These are phyloP conservation scores for Plecturocebus donacophilus DNA, from an alignment of 2,113 vertebrate species.

Conservation along the genomic window DNA sequence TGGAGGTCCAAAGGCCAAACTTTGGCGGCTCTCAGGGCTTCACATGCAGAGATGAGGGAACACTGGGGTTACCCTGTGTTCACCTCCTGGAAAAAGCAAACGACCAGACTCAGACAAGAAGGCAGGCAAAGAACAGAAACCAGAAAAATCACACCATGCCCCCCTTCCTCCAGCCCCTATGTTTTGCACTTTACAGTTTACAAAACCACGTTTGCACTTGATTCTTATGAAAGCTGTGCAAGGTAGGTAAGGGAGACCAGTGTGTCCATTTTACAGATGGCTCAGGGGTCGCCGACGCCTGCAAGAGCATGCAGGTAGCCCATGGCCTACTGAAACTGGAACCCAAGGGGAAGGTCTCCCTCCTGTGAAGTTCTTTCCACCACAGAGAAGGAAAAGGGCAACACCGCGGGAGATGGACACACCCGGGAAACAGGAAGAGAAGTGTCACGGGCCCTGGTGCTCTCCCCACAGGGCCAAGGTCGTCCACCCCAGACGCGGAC, in stretches of 20 bases:
- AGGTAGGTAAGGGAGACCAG: neutral
- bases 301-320: neutral
- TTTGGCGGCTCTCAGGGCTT: neutral
- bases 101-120: neutral
- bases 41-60: neutral
- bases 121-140: neutral
- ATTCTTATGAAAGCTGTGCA: neutral
- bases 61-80: neutral
- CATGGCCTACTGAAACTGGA: neutral
- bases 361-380: neutral
- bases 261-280: neutral
- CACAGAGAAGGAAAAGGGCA: neutral
- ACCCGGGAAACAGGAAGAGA: neutral
- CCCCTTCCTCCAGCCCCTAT: neutral
- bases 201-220: neutral
- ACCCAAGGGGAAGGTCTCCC: neutral
- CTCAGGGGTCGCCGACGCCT: too few species aligned
- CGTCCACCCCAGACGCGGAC: rapidly evolving
- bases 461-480: neutral
- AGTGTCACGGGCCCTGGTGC: neutral
- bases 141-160: neutral
- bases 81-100: neutral
- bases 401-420: neutral
- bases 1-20: neutral
- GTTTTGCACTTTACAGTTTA: neutral